phyloP scores from a whole-genome alignment of 2,888 invertebrate species.

The Lithophane socia region DNA sequence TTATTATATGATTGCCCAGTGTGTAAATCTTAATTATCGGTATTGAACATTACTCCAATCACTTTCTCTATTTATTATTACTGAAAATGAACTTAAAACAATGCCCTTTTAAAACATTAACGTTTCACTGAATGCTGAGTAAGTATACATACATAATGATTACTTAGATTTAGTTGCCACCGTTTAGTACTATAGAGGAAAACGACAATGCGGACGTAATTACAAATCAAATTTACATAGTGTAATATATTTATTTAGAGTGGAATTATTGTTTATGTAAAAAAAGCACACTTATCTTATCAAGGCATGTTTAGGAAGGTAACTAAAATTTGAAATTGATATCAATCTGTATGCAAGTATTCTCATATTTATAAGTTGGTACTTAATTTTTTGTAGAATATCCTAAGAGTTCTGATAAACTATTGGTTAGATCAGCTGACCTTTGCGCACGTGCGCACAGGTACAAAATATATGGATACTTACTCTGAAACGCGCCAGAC shows the following conservation, averaged over 20 bases:
- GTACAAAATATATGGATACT: slow-evolving; percentile 71
- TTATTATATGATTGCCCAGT: background rate
- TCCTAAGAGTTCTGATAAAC: background rate
- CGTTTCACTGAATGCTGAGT: slow-evolving; percentile 24
- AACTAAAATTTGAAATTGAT: background rate
- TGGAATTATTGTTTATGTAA: slow-evolving; percentile 5
- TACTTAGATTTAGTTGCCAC: slow-evolving; percentile 27
- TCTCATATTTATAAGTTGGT: background rate
- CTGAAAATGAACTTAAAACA: slow-evolving; percentile 27
- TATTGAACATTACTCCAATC: background rate
- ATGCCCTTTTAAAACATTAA: slow-evolving; percentile 17
- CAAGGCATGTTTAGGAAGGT: background rate
- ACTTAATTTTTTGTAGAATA: background rate
- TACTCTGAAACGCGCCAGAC: slow-evolving; percentile 97
- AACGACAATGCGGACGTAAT: slow-evolving; percentile 24
- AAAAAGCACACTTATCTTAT: slow-evolving; percentile 12
- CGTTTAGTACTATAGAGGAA: slow-evolving; percentile 28
- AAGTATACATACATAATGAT: slow-evolving; percentile 17
- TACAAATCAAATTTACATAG: slow-evolving; percentile 43
- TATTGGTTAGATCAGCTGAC: slow-evolving; percentile 18
- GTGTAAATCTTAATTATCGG: background rate
- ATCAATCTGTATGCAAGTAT: background rate
- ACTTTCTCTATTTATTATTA: slow-evolving; percentile 17
- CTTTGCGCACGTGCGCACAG: background rate
- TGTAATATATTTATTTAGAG: slow-evolving; percentile 16